A percentile compares a stretch with the other conserved stretches of the same genome.
phyloP scores from a whole-genome alignment of 2,888 invertebrate species.

The Drosophila stalkeri region DNA sequence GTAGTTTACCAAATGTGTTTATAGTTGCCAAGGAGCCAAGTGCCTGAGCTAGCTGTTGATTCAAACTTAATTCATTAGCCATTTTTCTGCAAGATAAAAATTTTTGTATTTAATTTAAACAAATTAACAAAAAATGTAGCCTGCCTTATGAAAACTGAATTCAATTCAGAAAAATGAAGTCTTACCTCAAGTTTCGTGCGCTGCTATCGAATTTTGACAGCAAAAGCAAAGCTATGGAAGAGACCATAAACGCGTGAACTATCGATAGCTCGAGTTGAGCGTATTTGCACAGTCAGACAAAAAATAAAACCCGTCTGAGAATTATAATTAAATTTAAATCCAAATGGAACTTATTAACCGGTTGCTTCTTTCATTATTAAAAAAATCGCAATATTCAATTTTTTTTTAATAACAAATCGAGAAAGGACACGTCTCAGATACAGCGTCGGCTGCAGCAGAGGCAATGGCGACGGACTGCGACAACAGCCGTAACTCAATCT shows the following conservation, averaged over 20 bases:
- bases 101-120: not conserved
- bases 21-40: not conserved
- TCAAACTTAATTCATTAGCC: constrained; percentile 11
- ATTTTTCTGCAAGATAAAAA: not conserved
- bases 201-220: not conserved
- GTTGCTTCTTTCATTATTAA: constrained; percentile 58
- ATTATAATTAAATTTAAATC: constrained; percentile 60
- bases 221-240: not conserved
- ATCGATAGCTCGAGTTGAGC: not conserved
- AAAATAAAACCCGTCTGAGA: constrained; percentile 11
- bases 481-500: constrained; percentile 69
- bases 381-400: constrained; percentile 64
- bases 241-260: not conserved
- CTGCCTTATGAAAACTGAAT: not conserved
- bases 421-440: constrained; percentile 29
- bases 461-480: constrained; percentile 38
- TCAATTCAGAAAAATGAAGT: not conserved
- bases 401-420: constrained; percentile 62
- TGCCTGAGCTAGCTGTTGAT: constrained; percentile 16
- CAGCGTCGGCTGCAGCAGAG: constrained; percentile 27
- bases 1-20: constrained; percentile 14
- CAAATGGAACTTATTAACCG: constrained; percentile 62
- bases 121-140: too few species aligned
- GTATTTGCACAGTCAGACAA: not conserved
- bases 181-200: not conserved